Evolutionary conservation across 2,797 vertebrate genomes (phyloP).

Genomic region (Rhinichthys osculus): DNA sequence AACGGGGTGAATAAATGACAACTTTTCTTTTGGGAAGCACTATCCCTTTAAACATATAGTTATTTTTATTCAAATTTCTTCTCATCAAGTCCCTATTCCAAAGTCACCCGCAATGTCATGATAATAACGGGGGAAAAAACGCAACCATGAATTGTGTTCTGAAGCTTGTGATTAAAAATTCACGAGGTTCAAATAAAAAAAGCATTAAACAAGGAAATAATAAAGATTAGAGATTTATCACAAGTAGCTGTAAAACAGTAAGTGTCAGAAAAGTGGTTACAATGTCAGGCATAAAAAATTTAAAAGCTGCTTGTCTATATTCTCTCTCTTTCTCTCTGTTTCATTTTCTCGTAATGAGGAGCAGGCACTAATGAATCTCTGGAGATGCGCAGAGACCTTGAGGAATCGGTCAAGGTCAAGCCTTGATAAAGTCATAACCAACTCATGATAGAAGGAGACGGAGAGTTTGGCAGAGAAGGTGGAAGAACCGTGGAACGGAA

Average conservation of each 20-base stretch:
- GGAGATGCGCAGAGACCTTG: slow-evolving; percentile 25
- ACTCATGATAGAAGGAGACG: too few relatives aligned
- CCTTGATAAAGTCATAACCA: not conserved
- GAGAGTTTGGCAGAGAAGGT: slow-evolving; percentile 12
- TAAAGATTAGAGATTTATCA: slow-evolving; percentile 29
- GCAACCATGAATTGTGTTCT: slow-evolving; percentile 11
- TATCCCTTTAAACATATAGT: not conserved
- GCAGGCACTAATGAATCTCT: slow-evolving; percentile 7
- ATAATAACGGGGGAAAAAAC: not conserved
- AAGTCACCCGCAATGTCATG: slow-evolving; percentile 7
- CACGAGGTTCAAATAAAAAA: not conserved
- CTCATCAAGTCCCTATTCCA: not conserved
- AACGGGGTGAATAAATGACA: not conserved
- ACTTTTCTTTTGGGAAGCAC: not conserved
- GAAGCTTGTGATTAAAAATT: slow-evolving; percentile 10
- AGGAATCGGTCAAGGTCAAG: slow-evolving; percentile 30
- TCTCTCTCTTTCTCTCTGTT: not conserved
- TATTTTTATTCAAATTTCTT: not conserved
- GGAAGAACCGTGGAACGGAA: not conserved
- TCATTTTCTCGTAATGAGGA: not conserved
- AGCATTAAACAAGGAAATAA: slow-evolving; percentile 22
- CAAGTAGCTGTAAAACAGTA: slow-evolving; percentile 12
- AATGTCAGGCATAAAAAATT: slow-evolving; percentile 13
- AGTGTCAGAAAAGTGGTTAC: slow-evolving; percentile 39
- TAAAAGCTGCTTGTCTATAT: not conserved